Conservation (phyloP, 1,140 invertebrate genomes). For the Drosophila subpulchrella region DNA sequence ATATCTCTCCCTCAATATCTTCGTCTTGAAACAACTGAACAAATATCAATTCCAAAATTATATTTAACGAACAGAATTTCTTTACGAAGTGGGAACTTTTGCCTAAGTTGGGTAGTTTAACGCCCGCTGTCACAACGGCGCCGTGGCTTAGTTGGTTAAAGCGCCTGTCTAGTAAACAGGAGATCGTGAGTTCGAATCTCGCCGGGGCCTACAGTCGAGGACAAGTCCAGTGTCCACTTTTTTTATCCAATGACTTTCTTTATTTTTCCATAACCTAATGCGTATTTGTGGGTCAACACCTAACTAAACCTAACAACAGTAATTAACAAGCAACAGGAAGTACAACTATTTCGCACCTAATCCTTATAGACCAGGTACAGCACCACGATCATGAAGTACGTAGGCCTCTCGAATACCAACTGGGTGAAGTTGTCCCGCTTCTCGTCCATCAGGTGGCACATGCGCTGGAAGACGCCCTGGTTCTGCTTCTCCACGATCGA, state of each 20-base stretch:
- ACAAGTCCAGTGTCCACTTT: background rate
- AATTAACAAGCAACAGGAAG: constrained; percentile 3
- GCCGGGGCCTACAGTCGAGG: constrained; percentile 85
- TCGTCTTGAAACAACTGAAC: constrained; percentile 33
- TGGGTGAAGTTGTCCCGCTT: constrained; percentile 80
- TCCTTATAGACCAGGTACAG: constrained; percentile 80
- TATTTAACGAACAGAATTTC: background rate
- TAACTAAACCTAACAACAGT: constrained; percentile 34
- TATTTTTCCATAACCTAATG: constrained; percentile 7
- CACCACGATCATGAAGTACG: constrained; percentile 80
- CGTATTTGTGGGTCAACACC: background rate
- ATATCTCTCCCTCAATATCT: constrained; percentile 12
- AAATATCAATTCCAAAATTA: constrained; percentile 50
- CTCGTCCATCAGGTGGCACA: constrained; percentile 80
- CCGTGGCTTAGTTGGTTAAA: constrained; percentile 88
- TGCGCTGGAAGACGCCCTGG: constrained; percentile 75
- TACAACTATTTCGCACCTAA: constrained; percentile 17
- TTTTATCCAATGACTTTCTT: constrained; percentile 3
- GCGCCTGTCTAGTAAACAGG: constrained; percentile 88
- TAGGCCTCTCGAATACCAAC: constrained; percentile 76
- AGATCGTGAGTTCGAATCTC: constrained; percentile 88
- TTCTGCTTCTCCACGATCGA: constrained; percentile 82
- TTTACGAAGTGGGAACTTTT: background rate
- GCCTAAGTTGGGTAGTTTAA: constrained; percentile 30
- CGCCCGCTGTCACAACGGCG: constrained; percentile 64